Conservation (phyloP, 2,888 invertebrate species). For the Endomychus coccineus region DNA sequence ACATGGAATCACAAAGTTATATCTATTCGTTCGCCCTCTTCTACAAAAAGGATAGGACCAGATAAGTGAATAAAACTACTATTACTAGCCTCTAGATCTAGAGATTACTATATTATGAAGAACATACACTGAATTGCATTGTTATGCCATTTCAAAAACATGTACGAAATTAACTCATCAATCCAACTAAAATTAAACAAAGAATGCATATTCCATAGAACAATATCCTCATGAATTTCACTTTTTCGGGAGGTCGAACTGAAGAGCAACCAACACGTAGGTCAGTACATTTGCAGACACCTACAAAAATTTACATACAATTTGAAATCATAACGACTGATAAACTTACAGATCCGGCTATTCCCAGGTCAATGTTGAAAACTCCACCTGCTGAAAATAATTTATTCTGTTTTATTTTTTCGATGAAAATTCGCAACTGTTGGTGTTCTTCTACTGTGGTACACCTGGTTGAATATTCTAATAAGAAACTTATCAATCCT, state of each 20-base stretch:
- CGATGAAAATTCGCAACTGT: constrained; percentile 40
- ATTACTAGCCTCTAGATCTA: too few species aligned
- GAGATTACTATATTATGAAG: too few species aligned
- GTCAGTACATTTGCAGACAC: constrained; percentile 41
- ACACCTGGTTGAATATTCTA: constrained; percentile 39
- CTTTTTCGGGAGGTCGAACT: constrained; percentile 39
- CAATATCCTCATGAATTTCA: constrained; percentile 19
- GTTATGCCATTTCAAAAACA: too few species aligned
- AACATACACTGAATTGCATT: too few species aligned
- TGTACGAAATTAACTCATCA: too few species aligned
- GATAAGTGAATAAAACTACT: too few species aligned
- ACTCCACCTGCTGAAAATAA: constrained; percentile 40
- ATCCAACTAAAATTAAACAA: too few species aligned
- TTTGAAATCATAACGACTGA: not conserved
- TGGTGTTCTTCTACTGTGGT: constrained; percentile 36
- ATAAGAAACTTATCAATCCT: constrained; percentile 34
- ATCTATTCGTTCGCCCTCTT: too few species aligned
- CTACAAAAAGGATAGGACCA: too few species aligned
- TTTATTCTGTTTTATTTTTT: constrained; percentile 37
- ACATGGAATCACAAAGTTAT: too few species aligned
- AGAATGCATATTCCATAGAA: too few species aligned
- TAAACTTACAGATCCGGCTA: constrained; percentile 40
- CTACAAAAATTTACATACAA: constrained; percentile 28
- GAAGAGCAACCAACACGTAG: constrained; percentile 41
- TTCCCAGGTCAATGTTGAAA: constrained; percentile 39